Percentiles rank a stretch among this genome's conserved stretches.
These are phyloP conservation scores for Mylabris phalerata DNA, from an alignment of 1,140 invertebrate genomes.

Conservation along the genomic window DNA sequence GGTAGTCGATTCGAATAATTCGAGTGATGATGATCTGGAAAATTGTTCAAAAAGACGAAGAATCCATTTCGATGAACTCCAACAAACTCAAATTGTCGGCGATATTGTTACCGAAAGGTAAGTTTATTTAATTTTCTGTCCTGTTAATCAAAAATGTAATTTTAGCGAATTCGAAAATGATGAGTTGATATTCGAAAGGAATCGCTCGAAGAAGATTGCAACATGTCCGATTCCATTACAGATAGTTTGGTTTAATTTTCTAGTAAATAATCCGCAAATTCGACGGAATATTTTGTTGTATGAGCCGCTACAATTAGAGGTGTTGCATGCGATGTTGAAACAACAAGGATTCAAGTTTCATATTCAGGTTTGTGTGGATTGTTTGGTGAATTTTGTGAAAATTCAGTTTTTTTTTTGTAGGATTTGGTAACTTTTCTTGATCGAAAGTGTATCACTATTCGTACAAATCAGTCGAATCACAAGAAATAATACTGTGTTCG, in stretches of 20 bases:
- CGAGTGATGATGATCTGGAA: slow-evolving; percentile 4
- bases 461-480: slow-evolving; percentile 36
- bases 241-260: slow-evolving; percentile 51
- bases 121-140: background rate
- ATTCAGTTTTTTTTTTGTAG: slow-evolving; percentile 36
- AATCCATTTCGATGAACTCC: slow-evolving; percentile 7
- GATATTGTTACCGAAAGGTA: slow-evolving; percentile 18
- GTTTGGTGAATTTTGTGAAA: background rate
- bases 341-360: slow-evolving; percentile 48
- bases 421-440: slow-evolving; percentile 50
- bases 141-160: slow-evolving; percentile 11
- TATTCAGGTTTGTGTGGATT: slow-evolving; percentile 44
- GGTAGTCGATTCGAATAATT: slow-evolving; percentile 12
- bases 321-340: slow-evolving; percentile 46
- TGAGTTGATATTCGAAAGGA: slow-evolving; percentile 39
- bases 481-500: slow-evolving; percentile 1
- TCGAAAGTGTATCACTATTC: slow-evolving; percentile 51
- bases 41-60: slow-evolving; percentile 11
- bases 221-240: slow-evolving; percentile 48
- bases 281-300: slow-evolving; percentile 48
- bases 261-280: slow-evolving; percentile 42
- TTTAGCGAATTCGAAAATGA: slow-evolving; percentile 42
- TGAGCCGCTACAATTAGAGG: slow-evolving; percentile 50
- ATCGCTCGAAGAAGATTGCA: slow-evolving; percentile 28
- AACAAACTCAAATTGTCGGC: slow-evolving; percentile 10